phyloP scores from a whole-genome alignment of 2,797 vertebrate genomes.

The Nasua narica region DNA sequence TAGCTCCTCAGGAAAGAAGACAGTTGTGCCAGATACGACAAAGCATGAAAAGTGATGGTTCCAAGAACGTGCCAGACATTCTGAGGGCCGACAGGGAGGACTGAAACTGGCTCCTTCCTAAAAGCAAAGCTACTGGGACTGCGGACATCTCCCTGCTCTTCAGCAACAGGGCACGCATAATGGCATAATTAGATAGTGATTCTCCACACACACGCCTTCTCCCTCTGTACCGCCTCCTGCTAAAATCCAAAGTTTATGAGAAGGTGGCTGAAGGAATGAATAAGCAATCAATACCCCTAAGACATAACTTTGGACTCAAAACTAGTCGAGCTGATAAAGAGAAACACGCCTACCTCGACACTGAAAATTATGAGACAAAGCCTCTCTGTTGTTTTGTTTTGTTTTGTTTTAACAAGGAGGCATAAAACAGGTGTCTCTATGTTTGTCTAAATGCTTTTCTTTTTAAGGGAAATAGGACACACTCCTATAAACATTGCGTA shows the following conservation, averaged over 20 bases:
- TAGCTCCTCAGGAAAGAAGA: not conserved
- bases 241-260: not conserved
- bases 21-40: not conserved
- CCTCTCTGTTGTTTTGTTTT: not conserved
- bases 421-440: not conserved
- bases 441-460: not conserved
- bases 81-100: not conserved
- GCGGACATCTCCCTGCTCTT: not conserved
- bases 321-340: not conserved
- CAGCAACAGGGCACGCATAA: rapidly evolving
- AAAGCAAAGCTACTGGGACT: not conserved
- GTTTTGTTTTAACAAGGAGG: not conserved
- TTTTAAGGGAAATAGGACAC: not conserved
- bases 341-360: not conserved
- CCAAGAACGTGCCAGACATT: not conserved
- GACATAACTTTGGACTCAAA: not conserved
- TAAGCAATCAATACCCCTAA: not conserved
- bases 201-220: not conserved
- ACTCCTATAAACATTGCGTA: not conserved
- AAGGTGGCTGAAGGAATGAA: not conserved
- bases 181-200: not conserved
- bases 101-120: not conserved
- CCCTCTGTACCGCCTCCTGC: not conserved
- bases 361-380: not conserved
- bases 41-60: not conserved